Percentiles rank a stretch among this genome's conserved stretches.
Conservation (phyloP, 2,797 vertebrate genomes). For the Tenualosa ilisha region DNA sequence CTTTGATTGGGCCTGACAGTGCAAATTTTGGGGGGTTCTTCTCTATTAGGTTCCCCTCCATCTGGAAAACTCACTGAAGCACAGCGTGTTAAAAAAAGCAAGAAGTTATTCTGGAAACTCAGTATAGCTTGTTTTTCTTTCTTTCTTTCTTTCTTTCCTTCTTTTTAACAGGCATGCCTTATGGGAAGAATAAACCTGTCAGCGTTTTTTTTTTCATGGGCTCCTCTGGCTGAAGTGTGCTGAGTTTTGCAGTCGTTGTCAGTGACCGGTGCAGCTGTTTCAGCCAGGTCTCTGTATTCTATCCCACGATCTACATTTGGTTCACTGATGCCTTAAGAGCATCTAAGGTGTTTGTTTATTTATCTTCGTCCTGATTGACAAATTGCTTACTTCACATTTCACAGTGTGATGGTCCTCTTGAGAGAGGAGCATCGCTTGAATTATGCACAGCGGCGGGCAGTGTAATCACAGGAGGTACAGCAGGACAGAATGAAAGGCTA, state of each 20-base stretch:
- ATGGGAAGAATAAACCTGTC: not conserved
- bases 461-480: not conserved
- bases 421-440: not conserved
- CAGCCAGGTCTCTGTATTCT: not conserved
- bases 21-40: not conserved
- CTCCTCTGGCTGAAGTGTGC: not conserved
- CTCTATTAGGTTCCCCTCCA: not conserved
- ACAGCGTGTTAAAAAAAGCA: not conserved
- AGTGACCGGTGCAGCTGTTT: not conserved
- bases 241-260: not conserved
- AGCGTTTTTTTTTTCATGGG: not conserved
- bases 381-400: not conserved
- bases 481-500: not conserved
- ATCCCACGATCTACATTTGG: not conserved
- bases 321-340: not conserved
- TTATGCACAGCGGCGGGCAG: not conserved
- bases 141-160: no score
- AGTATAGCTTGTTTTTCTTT: no score
- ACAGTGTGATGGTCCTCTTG: not conserved
- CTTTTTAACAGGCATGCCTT: not conserved
- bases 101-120: not conserved
- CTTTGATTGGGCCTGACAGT: conserved; percentile 9
- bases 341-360: not conserved
- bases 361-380: not conserved
- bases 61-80: not conserved